Evolutionary conservation across 2,113 vertebrate genomes (phyloP), one percentile per base, ranked within the genome.

Genomic region (Speoplatyrhinus poulsoni): DNA sequence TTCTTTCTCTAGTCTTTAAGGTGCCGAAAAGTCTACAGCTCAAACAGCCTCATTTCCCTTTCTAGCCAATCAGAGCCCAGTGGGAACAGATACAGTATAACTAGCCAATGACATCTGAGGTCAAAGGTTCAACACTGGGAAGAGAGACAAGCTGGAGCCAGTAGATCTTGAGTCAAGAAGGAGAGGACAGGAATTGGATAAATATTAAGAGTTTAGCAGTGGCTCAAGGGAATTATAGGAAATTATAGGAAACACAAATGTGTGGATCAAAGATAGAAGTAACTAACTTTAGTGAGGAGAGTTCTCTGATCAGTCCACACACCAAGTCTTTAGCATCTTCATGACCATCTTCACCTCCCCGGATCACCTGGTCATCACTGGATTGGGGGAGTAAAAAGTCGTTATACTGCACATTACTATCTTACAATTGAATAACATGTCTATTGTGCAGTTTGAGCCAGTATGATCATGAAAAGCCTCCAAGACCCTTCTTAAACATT

Each of bases 211-310:
- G 2, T 4, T 47, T 0, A 12, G 33, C 58, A 16, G 16, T 55
- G 9, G 17, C 32, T 26, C 19, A 32, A 11, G 26, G 56, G 56
- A 58, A 58, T 12, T 10, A 3, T 19, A 32, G 12, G 36, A 41
- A 33, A 26, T 26, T 26, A 26, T 26, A 26, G 32, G 46, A 12
- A 62, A 47, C 2, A 60, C 10, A 9, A 13, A 41, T 41, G 36
- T 46, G 36, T n/a, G 26, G 13, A 15, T 41, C 13, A 54, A 12
- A 36, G 1, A 41, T 4, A 15, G 52, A 16, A 1, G 0, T 10
- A 16, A 67, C 93, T 91, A 70, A 97, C 95, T 97, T 97, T 19
- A 96, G 83, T 62, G 88, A 92, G 62, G 96, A 95, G 49, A 97
- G 94, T 71, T 97, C 95, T 19, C 84, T 55, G 62, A 94, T 84